Evolutionary conservation across 2,888 invertebrate genomes (phyloP).

Genomic region (Metallyticus violacea): DNA sequence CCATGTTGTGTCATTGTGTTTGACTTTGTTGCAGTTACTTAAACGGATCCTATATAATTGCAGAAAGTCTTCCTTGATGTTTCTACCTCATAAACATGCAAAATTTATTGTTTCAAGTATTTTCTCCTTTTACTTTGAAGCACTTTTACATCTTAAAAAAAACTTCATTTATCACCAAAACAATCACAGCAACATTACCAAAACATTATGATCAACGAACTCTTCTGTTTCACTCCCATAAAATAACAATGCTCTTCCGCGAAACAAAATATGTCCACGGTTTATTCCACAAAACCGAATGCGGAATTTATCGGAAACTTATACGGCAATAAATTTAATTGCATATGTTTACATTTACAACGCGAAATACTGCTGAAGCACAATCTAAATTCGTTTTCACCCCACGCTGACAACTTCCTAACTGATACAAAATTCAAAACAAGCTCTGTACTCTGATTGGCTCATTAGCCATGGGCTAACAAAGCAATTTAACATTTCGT

Average conservation of each 20-base stretch:
- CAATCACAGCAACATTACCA: neutral
- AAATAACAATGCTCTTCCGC: neutral
- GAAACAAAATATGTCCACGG: neutral
- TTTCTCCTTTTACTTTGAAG: neutral
- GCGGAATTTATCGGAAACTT: too few relatives aligned
- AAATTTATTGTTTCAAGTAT: neutral
- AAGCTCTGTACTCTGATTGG: neutral
- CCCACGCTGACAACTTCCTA: neutral
- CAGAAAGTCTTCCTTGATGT: neutral
- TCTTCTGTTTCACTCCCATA: neutral
- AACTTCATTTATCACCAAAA: neutral
- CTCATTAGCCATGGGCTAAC: neutral
- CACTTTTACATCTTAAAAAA: neutral
- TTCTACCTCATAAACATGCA: neutral
- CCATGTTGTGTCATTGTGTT: neutral
- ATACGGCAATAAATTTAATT: too few relatives aligned
- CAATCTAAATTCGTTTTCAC: neutral
- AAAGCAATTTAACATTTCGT: neutral
- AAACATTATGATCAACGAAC: neutral
- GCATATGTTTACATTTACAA: too few relatives aligned
- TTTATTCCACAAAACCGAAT: neutral
- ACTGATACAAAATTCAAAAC: neutral
- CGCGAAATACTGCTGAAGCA: too few relatives aligned
- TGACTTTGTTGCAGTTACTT: neutral
- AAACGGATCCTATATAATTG: neutral